Conservation (phyloP, 30 jellyfish, hydroid and myxozoan species). For the Rhopilema esculentum region DNA sequence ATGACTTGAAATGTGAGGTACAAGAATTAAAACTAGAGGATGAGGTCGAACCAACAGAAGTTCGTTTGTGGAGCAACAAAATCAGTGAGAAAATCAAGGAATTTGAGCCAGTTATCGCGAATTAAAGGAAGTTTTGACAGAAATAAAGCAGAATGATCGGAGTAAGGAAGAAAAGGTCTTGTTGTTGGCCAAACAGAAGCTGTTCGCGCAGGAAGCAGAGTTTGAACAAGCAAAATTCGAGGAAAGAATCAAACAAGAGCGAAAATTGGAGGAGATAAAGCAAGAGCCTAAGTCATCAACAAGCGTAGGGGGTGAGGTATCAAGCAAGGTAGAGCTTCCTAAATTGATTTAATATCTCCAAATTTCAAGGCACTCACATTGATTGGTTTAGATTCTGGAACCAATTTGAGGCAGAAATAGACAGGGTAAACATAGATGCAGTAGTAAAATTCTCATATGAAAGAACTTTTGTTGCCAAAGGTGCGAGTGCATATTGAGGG, state of each 20-base stretch:
- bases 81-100: constrained; percentile 22
- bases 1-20: constrained; percentile 19
- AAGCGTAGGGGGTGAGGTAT: constrained; percentile 18
- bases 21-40: constrained; percentile 57
- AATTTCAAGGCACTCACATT: constrained; percentile 71
- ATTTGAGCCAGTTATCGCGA: constrained; percentile 42
- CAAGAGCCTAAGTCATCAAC: background rate
- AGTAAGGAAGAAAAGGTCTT: constrained; percentile 20
- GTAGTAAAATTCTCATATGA: constrained; percentile 72
- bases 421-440: constrained; percentile 52
- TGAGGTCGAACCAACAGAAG: constrained; percentile 44
- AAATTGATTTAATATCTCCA: constrained; percentile 56
- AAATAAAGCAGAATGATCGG: constrained; percentile 21
- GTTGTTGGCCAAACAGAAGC: constrained; percentile 29
- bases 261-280: constrained; percentile 44
- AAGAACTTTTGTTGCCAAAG: constrained; percentile 57
- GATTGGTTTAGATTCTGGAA: constrained; percentile 83
- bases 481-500: constrained; percentile 47
- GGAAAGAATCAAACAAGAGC: constrained; percentile 18
- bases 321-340: constrained; percentile 74
- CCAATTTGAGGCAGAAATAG: constrained; percentile 75
- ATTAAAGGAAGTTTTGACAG: constrained; percentile 20
- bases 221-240: constrained; percentile 34
- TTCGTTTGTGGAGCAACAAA: constrained; percentile 46
- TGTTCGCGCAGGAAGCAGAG: constrained; percentile 51